Evolutionary conservation across 2,888 invertebrate species (phyloP), one percentile per base, ranked within the genome.

Genomic region (Agrochola lota): DNA sequence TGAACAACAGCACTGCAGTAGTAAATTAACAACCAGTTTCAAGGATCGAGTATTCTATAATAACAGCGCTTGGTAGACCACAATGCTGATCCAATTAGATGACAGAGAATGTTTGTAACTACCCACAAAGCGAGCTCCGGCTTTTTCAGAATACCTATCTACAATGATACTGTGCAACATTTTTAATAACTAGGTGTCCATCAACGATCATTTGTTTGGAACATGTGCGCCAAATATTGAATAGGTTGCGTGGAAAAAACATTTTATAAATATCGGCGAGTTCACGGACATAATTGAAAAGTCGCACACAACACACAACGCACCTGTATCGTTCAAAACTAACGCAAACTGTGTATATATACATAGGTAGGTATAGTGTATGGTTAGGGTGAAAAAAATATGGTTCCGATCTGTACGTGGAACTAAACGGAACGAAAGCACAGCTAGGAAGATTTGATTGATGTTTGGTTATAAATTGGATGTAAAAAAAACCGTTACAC

Each of bases 221-320:
- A 62, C 83, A 73, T 74, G 68, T 79, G 82, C 80, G 81, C 73
- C 71, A 81, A 85, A 88, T 84, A 89, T 88, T 80, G 85, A 87
- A 87, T 85, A 77, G 77, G 71, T 77, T 71, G 64, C 67, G 72
- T 74, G 59, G 74, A 78, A 85, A 81, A 87, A 90, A 87, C 67
- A 85, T 86, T 88, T 88, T 79, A 84, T 86, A 88, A 89, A 91
- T 87, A 91, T 90, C 85, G 87, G 73, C 79, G 80, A 86, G 78
- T 89, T 81, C 81, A 82, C 82, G 81, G 86, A 87, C 78, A 84
- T 91, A 92, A 93, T 93, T 93, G 93, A 90, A 93, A 93, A 91
- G 86, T 91, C 85, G 85, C 81, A 78, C 86, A 88, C 87, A 87
- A 85, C 83, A 77, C 87, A 88, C 88, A 87, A 85, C 84, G 85